Evolutionary conservation across 2,797 vertebrate species (phyloP), one percentile per base, ranked within the genome.

Genomic region (Ctenochaetus hawaiiensis): DNA sequence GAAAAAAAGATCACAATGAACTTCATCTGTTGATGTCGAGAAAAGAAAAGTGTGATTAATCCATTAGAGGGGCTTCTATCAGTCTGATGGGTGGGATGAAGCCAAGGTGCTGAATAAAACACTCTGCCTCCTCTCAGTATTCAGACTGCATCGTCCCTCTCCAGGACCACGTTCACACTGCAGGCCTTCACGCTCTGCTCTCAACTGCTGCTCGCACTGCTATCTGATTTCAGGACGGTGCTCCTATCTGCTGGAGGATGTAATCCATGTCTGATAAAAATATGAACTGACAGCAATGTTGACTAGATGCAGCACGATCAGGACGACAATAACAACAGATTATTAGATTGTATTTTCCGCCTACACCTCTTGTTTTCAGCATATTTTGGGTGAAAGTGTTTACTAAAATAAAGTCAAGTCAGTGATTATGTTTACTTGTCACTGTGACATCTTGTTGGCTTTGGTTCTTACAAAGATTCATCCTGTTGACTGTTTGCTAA

Each of bases 11-110:
- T 5, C 54, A 45, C 49, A 81, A 30, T 41, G 20, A 74, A 47
- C 14, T 13, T 51, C 0, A 2, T 65, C 54, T 1, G 11, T 73
- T 80, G 76, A 76, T 52, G 73, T 54, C 0, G 14, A 69, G 51
- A 72, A 85, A 81, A 61, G 43, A 81, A 80, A 78, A 59, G 80
- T 45, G 68, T 23, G 78, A 83, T 87, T 74, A 69, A 75, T 77
- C 53, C 81, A 63, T 75, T 72, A 78, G 61, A 43, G 44, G 65
- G 64, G 11, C 44, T 60, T 79, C 79, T 67, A 78, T 86, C 72
- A 75, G 77, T 6, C 51, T 59, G 74, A 75, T 56, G 53, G 54
- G 68, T 75, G 76, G 74, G 80, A 72, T 17, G 43, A 66, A 63
- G 83, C 68, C 80, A 78, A 72, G 69, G 70, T 66, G 78, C 72